Base-by-base conservation (phyloP, 2,797 vertebrate genomes). In the Rhinogobio ventralis region DNA sequence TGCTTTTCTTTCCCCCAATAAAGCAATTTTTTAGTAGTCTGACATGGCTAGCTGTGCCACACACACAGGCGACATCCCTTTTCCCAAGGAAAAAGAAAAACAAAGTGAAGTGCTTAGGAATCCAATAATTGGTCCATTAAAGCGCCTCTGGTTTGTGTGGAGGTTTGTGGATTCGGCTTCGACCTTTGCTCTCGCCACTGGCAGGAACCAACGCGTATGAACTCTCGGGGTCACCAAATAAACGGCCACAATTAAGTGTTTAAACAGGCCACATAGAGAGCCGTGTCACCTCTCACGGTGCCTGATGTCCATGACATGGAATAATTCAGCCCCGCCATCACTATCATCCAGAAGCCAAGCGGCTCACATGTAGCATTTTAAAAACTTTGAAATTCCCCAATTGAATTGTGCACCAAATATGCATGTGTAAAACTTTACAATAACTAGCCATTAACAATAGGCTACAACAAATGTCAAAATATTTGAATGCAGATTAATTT, bases 81-180 rank as follows among this genome's bases (percentile, higher is more conserved):
- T 82, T 82, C 81, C 81, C 69, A 82, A 60, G 39, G 81, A 82
- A 73, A 82, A 82, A 82, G 69, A 74, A 82, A 64, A 82, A 82
- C 71, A 74, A 33, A 72, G 68, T 49, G 42, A 82, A 74, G 81
- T 74, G 81, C 69, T 82, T 45, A 74, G 81, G 81, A 82, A 82
- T 83, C 81, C 68, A 66, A 66, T 85, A 85, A 85, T 85, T 85
- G 83, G 75, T 72, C 76, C 83, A 85, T 85, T 85, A 85, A 85
- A 85, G 83, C 83, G 42, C 75, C 67, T 85, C 83, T 85, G 83
- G 75, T 85, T 62, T 79, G 76, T 62, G 75, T 79, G 83, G 83
- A 85, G 76, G 83, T 85, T 79, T 85, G 83, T 79, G 83, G 83
- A 85, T 79, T 85, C 53, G 76, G 30, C 39, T 79, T 85, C 66